These are phyloP conservation scores for Andrena cerasifolii DNA, from an alignment of 1,140 invertebrate species.

Conservation along the genomic window DNA sequence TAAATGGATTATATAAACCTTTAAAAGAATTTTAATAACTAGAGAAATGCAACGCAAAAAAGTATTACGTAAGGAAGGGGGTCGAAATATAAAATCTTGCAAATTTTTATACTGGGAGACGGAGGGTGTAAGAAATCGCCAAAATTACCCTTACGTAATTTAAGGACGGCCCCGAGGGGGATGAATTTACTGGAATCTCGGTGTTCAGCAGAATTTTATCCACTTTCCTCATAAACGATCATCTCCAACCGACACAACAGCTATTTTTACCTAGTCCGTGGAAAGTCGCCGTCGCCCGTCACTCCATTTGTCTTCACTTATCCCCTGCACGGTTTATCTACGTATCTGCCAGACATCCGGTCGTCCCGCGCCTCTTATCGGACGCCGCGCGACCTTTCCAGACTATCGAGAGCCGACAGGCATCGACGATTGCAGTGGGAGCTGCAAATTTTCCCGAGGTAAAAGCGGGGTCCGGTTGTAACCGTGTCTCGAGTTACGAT, in stretches of 20 bases:
- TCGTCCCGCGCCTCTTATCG: slow-evolving; percentile 29
- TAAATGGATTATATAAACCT: too few relatives aligned
- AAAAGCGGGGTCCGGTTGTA: background rate
- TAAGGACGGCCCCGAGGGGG: background rate
- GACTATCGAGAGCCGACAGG: background rate
- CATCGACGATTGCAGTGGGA: background rate
- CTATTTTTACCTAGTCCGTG: slow-evolving; percentile 29
- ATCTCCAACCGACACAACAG: background rate
- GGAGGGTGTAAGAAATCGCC: too few relatives aligned
- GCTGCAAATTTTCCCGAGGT: background rate
- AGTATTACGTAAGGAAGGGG: too few relatives aligned
- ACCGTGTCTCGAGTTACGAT: too few relatives aligned
- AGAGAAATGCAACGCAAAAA: too few relatives aligned
- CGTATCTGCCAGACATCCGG: slow-evolving; percentile 43
- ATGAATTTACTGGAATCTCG: background rate
- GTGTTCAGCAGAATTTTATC: background rate
- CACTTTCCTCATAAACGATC: background rate
- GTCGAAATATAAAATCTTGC: too few relatives aligned
- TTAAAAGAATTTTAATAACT: too few relatives aligned
- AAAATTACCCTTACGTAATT: too few relatives aligned
- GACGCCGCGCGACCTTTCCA: background rate
- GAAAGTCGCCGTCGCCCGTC: background rate
- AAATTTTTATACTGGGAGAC: too few relatives aligned
- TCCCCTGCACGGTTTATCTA: slow-evolving; percentile 25
- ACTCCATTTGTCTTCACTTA: slow-evolving; percentile 6